A percentile compares a stretch with the other conserved stretches of the same genome.
Evolutionary conservation across 2,888 invertebrate species (phyloP).

Genomic region (Dysmachus trigonus): DNA sequence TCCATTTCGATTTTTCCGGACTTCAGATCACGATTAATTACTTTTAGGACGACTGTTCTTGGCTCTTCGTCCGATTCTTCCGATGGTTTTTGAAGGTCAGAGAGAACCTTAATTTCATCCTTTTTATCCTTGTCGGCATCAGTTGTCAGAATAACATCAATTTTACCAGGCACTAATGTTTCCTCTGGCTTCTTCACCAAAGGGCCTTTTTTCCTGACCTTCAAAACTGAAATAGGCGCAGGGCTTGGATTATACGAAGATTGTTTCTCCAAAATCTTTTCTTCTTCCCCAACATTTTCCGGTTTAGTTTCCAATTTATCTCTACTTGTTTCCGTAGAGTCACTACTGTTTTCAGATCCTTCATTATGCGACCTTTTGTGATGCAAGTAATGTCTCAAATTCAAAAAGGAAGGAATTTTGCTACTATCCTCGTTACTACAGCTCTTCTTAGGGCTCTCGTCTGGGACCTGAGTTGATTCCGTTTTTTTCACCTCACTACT

Average conservation of each 20-base stretch:
- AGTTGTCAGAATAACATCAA: neutral
- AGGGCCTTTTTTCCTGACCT: constrained; percentile 6
- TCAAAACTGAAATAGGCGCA: neutral
- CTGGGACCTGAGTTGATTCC: neutral
- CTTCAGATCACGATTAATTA: constrained; percentile 10
- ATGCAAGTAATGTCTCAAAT: constrained; percentile 30
- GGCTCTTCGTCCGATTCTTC: neutral
- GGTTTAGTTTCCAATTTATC: neutral
- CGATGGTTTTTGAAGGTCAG: neutral
- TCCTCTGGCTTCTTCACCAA: neutral
- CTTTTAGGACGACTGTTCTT: constrained; percentile 34
- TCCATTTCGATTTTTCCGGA: constrained; percentile 20
- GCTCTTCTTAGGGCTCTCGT: neutral
- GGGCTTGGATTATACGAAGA: neutral
- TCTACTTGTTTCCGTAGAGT: neutral
- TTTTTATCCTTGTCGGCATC: neutral
- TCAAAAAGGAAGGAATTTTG: constrained; percentile 35
- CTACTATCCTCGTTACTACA: neutral
- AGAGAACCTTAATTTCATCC: neutral
- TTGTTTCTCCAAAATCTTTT: neutral
- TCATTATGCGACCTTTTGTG: neutral
- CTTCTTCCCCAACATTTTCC: neutral
- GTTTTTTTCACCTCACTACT: neutral
- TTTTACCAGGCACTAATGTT: neutral
- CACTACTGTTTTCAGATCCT: neutral